phyloP scores from a whole-genome alignment of 2,888 invertebrate genomes.

The Drosophila testacea region DNA sequence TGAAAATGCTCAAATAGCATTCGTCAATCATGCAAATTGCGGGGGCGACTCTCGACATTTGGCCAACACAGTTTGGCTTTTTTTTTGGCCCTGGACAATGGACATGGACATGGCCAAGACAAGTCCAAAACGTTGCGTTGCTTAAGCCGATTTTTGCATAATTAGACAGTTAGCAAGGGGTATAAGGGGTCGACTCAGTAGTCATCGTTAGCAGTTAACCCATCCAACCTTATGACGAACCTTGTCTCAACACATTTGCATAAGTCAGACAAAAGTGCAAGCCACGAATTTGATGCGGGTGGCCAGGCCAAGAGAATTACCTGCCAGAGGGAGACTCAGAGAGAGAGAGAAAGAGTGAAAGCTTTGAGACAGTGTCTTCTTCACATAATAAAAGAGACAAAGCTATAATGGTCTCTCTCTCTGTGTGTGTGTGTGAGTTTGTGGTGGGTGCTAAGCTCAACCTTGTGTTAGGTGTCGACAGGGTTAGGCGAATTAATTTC shows the following conservation, averaged over 20 bases:
- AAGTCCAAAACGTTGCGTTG: constrained; percentile 29
- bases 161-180: constrained; percentile 52
- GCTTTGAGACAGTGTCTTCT: constrained; percentile 62
- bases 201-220: constrained; percentile 38
- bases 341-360: constrained; percentile 34
- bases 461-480: constrained; percentile 75
- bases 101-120: constrained; percentile 4
- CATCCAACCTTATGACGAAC: constrained; percentile 51
- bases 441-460: constrained; percentile 47
- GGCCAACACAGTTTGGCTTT: constrained; percentile 51
- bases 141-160: constrained; percentile 73
- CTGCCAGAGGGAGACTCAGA: constrained; percentile 20
- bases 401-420: neutral
- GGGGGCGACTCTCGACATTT: constrained; percentile 28
- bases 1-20: constrained; percentile 38
- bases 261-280: constrained; percentile 67
- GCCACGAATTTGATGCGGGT: constrained; percentile 64
- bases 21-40: constrained; percentile 55
- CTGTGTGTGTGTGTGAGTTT: neutral
- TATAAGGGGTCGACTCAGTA: neutral
- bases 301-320: constrained; percentile 49
- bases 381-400: constrained; percentile 20
- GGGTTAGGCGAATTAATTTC: constrained; percentile 80
- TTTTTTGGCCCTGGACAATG: constrained; percentile 39
- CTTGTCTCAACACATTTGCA: constrained; percentile 61